Evolutionary conservation across 2,888 invertebrate genomes (phyloP).

Genomic region (Ypsolopha sequella): DNA sequence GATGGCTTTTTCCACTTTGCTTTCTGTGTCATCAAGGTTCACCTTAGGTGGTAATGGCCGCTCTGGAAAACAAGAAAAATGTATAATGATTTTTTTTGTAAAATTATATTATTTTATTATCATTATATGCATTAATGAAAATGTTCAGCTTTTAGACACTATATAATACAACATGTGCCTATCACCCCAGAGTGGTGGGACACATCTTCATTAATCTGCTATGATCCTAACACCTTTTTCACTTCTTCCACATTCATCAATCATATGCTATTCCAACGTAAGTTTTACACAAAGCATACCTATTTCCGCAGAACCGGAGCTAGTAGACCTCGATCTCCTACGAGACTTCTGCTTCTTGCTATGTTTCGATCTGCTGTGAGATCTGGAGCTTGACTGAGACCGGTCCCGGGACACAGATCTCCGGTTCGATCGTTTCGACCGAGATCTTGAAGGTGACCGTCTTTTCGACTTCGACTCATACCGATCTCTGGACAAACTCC

Average conservation of each 20-base stretch:
- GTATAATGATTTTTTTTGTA: not conserved
- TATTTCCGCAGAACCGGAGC: constrained; percentile 51
- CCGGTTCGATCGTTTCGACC: constrained; percentile 23
- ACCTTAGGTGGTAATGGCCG: constrained; percentile 21
- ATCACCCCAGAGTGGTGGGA: not conserved
- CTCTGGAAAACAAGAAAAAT: constrained; percentile 26
- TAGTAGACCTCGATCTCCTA: constrained; percentile 32
- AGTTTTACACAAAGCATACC: constrained; percentile 21
- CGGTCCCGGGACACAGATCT: constrained; percentile 24
- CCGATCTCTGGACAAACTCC: constrained; percentile 52
- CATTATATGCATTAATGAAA: too few relatives aligned
- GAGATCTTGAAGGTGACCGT: constrained; percentile 39
- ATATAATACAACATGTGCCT: too few relatives aligned
- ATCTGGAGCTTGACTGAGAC: constrained; percentile 43
- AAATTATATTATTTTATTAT: not conserved
- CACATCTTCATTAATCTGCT: not conserved
- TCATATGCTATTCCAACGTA: not conserved
- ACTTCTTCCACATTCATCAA: too few relatives aligned
- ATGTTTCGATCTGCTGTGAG: constrained; percentile 38
- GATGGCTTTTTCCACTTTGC: constrained; percentile 57
- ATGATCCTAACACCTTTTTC: too few relatives aligned
- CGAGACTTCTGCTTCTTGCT: constrained; percentile 36
- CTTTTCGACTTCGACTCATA: constrained; percentile 47
- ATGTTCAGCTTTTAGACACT: too few relatives aligned
- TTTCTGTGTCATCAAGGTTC: constrained; percentile 52